A percentile compares a stretch with the other conserved stretches of the same genome.
These are phyloP conservation scores for Zapornia atra DNA, from an alignment of 2,113 vertebrate species.

Conservation along the genomic window DNA sequence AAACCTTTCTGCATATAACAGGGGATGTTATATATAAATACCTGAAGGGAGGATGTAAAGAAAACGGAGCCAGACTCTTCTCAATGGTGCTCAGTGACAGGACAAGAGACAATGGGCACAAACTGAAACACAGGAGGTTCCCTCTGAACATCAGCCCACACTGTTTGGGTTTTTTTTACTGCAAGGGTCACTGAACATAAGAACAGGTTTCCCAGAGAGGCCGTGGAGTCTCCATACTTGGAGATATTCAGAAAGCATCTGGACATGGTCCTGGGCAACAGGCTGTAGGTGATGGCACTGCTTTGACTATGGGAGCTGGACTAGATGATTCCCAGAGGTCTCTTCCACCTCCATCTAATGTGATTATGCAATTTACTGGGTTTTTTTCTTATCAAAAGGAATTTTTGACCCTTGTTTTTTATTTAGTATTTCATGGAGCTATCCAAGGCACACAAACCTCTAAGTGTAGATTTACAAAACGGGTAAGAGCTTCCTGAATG, in stretches of 20 bases:
- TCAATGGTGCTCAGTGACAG: background rate
- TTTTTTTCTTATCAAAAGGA: background rate
- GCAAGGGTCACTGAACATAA: background rate
- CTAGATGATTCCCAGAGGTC: background rate
- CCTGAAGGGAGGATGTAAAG: background rate
- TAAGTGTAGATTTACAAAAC: background rate
- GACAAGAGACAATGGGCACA: background rate
- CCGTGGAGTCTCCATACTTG: background rate
- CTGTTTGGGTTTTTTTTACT: background rate
- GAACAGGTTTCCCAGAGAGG: background rate
- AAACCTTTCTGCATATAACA: background rate
- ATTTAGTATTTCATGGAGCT: background rate
- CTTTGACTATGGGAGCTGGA: background rate
- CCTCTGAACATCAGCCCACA: no score
- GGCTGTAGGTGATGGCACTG: background rate
- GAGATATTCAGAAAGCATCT: background rate
- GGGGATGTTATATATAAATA: background rate
- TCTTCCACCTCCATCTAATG: background rate
- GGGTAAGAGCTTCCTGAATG: background rate
- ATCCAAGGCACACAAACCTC: background rate
- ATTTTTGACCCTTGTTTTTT: background rate
- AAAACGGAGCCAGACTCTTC: background rate
- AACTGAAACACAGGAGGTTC: background rate
- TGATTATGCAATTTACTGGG: background rate
- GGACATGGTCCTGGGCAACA: background rate